Percentiles rank a stretch among this genome's conserved stretches.
These are phyloP conservation scores for Tachina fera DNA, from an alignment of 2,888 invertebrate species.

Conservation along the genomic window DNA sequence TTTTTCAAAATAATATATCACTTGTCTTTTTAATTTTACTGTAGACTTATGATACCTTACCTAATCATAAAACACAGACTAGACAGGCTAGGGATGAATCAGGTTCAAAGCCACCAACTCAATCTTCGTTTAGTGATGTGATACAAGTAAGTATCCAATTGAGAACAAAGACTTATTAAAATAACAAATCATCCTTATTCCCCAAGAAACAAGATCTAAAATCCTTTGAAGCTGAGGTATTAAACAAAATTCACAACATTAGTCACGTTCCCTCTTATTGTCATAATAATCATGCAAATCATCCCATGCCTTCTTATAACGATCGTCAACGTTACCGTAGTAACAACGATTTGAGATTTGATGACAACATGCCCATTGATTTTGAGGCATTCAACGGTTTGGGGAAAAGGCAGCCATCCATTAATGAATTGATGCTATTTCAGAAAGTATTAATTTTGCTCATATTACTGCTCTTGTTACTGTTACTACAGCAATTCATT, in stretches of 20 bases:
- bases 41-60: conserved; percentile 85
- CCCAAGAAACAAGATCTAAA: conserved; percentile 60
- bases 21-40: conserved; percentile 41
- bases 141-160: conserved; percentile 59
- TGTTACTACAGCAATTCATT: too few relatives aligned
- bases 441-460: conserved; percentile 75
- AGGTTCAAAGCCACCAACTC: conserved; percentile 8
- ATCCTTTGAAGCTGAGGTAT: conserved; percentile 62
- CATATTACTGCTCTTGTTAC: not conserved
- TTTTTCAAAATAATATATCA: conserved; percentile 14
- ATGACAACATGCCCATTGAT: conserved; percentile 78
- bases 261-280: conserved; percentile 74
- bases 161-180: conserved; percentile 63
- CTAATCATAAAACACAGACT: conserved; percentile 51
- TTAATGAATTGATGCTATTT: conserved; percentile 75
- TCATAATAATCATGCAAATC: conserved; percentile 76
- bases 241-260: conserved; percentile 66
- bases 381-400: conserved; percentile 65
- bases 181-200: conserved; percentile 73
- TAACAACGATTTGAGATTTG: conserved; percentile 83
- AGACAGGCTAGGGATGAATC: conserved; percentile 29
- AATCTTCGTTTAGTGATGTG: conserved; percentile 28
- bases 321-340: conserved; percentile 82
- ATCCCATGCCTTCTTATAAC: conserved; percentile 36
- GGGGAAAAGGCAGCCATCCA: conserved; percentile 76